Conservation (phyloP, 2,113 vertebrate species). For the Mugil cephalus region DNA sequence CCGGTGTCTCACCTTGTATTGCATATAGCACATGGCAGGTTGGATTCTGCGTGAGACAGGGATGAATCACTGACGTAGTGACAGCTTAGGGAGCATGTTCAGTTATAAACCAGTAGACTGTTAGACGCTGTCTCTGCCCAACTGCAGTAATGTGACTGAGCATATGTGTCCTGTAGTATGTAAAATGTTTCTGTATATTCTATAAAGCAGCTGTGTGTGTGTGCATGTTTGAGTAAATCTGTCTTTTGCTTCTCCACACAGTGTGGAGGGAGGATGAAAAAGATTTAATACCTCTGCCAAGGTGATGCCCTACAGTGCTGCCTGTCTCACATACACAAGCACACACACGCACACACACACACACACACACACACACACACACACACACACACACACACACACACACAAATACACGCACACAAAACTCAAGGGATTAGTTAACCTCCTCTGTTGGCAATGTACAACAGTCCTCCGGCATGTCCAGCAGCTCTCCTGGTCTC, state of each 20-base stretch:
- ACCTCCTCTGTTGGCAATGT: constrained; percentile 55
- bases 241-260: constrained; percentile 53
- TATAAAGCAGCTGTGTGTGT: constrained; percentile 29
- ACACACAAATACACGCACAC: constrained; percentile 4
- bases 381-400: constrained; percentile 6
- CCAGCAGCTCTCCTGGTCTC: constrained; percentile 42
- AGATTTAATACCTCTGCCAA: constrained; percentile 78
- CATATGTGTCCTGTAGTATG: constrained; percentile 26
- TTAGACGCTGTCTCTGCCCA: constrained; percentile 39
- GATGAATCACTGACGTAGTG: constrained; percentile 63
- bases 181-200: constrained; percentile 45
- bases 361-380: neutral
- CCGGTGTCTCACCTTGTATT: neutral
- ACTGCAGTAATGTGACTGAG: constrained; percentile 38
- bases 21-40: constrained; percentile 24
- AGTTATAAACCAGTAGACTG: constrained; percentile 57
- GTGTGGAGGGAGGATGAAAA: constrained; percentile 74
- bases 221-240: constrained; percentile 51
- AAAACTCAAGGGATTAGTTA: constrained; percentile 53
- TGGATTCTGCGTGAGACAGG: constrained; percentile 43
- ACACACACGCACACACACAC: constrained; percentile 7
- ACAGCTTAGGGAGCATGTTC: constrained; percentile 57
- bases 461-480: constrained; percentile 47
- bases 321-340: constrained; percentile 38
- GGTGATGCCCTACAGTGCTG: constrained; percentile 76